These are phyloP conservation scores for Hydra vulgaris DNA, from an alignment of 30 jellyfish, hydroid and myxozoan species.

Conservation along the genomic window DNA sequence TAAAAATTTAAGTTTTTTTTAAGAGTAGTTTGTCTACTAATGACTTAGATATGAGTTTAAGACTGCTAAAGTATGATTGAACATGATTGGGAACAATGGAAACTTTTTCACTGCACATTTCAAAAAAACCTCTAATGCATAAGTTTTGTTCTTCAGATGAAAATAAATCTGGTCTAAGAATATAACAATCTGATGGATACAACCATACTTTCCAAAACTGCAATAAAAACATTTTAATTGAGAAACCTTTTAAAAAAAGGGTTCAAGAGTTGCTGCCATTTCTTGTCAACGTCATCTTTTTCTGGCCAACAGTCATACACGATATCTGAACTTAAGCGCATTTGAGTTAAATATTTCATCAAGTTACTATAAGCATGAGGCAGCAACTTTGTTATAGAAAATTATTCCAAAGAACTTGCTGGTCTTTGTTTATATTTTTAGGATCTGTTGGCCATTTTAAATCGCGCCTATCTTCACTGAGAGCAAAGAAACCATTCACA, in stretches of 20 bases:
- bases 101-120: background rate
- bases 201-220: background rate
- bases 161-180: background rate
- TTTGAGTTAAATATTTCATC: conserved; percentile 5
- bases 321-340: background rate
- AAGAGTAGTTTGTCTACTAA: background rate
- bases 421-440: conserved; percentile 24
- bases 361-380: conserved; percentile 40
- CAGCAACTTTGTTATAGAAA: conserved; percentile 26
- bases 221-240: background rate
- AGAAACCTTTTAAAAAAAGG: conserved; percentile 17
- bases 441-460: conserved; percentile 53
- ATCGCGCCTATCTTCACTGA: conserved; percentile 65
- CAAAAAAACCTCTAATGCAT: conserved; percentile 11
- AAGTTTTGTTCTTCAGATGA: conserved; percentile 10
- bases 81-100: conserved; percentile 37
- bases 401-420: conserved; percentile 42
- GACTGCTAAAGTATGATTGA: background rate
- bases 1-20: background rate
- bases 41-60: background rate
- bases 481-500: conserved; percentile 69
- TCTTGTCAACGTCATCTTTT: conserved; percentile 31
- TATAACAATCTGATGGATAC: background rate
- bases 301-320: conserved; percentile 43
- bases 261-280: conserved; percentile 33